Evolutionary conservation across 1,140 invertebrate genomes (phyloP).

Genomic region (Brachionus sp.): DNA sequence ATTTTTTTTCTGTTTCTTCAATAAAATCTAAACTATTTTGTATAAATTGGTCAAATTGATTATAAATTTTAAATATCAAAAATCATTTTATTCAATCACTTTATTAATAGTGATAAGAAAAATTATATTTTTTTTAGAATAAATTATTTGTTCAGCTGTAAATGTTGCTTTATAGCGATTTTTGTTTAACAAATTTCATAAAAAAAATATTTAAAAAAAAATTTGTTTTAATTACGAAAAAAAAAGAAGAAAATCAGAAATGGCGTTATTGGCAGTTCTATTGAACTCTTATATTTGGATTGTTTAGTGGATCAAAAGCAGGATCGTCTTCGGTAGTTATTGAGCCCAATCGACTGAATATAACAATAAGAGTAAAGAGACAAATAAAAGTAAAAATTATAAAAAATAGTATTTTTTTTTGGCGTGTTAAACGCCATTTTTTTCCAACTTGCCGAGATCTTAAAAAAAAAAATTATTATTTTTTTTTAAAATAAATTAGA

Average conservation of each 20-base stretch:
- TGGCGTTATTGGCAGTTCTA: not conserved
- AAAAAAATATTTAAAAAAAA: not conserved
- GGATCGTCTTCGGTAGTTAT: slow-evolving; percentile 7
- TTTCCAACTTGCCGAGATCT: not conserved
- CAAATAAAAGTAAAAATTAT: not conserved
- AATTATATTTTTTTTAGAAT: not conserved
- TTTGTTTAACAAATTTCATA: not conserved
- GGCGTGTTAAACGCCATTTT: slow-evolving; percentile 1
- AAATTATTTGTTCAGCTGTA: not conserved
- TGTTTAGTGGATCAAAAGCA: slow-evolving; percentile 20
- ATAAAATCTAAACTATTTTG: not conserved
- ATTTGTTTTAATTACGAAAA: not conserved
- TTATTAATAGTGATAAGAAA: not conserved
- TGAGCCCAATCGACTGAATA: not conserved
- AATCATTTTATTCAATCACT: not conserved
- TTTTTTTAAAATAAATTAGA: not conserved
- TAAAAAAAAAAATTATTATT: not conserved
- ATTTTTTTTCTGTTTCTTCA: not conserved
- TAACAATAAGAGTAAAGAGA: slow-evolving; percentile 10
- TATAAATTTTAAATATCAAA: not conserved
- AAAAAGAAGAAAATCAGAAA: not conserved
- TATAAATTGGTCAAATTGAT: not conserved
- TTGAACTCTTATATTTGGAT: slow-evolving; percentile 31
- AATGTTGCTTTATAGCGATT: not conserved
- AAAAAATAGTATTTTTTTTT: slow-evolving; percentile 27